These are phyloP conservation scores for Benitochromis conjunctus DNA, from an alignment of 2,113 vertebrate species.

Conservation along the genomic window DNA sequence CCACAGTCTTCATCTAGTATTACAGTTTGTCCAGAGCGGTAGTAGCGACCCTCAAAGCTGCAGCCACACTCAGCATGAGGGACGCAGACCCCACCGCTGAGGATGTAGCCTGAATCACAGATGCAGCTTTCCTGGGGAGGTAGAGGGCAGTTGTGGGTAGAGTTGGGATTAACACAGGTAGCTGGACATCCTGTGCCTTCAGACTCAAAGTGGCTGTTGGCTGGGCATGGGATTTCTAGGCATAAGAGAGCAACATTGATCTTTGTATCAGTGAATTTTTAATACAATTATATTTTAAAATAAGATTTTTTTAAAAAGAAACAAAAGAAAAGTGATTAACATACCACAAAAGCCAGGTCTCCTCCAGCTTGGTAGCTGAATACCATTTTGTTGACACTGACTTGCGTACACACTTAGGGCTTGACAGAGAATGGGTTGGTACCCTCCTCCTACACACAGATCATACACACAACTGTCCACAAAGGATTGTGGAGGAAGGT, in stretches of 20 bases:
- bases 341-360: constrained; percentile 59
- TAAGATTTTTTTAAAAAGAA: too few species aligned
- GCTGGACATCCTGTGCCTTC: constrained; percentile 53
- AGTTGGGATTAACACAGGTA: constrained; percentile 52
- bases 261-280: neutral
- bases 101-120: constrained; percentile 58
- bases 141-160: constrained; percentile 42
- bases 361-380: constrained; percentile 57
- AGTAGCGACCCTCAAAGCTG: constrained; percentile 54
- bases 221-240: constrained; percentile 56
- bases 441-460: constrained; percentile 49
- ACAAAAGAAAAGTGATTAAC: neutral
- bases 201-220: constrained; percentile 69
- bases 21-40: constrained; percentile 43
- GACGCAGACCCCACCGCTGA: constrained; percentile 53
- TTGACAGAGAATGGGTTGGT: constrained; percentile 58
- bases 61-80: constrained; percentile 60
- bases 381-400: constrained; percentile 56
- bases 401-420: constrained; percentile 48
- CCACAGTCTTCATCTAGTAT: constrained; percentile 46
- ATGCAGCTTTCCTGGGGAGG: constrained; percentile 56
- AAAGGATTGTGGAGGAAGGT: constrained; percentile 17
- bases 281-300: rapidly evolving
- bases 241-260: neutral
- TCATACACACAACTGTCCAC: constrained; percentile 60